Conservation (phyloP, 2,888 invertebrate genomes). For the Pristionchus exspectatus region DNA sequence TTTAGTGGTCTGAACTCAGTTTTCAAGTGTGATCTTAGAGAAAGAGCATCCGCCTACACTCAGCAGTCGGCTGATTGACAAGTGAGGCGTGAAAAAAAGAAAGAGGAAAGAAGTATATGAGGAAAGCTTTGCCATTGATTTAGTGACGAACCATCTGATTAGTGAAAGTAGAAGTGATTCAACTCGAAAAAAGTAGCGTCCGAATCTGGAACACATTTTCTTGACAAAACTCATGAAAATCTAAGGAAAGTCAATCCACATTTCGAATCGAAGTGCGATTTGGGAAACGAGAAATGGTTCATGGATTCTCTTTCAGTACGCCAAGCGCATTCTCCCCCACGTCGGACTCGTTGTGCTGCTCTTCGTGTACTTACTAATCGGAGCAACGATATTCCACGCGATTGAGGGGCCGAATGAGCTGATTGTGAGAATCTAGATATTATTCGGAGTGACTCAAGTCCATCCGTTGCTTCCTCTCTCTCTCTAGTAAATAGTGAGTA, state of each 20-base stretch:
- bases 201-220: not conserved
- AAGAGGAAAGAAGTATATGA: not conserved
- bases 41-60: not conserved
- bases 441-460: no score
- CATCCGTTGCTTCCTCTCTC: no score
- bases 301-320: slow-evolving; percentile 67
- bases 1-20: no score
- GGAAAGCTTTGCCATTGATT: not conserved
- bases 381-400: slow-evolving; percentile 77
- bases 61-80: slow-evolving; percentile 13
- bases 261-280: not conserved
- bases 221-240: not conserved
- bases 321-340: slow-evolving; percentile 77
- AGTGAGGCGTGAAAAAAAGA: slow-evolving; percentile 13
- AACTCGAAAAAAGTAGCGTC: not conserved
- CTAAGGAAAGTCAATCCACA: not conserved
- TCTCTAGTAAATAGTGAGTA: no score
- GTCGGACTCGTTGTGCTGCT: slow-evolving; percentile 78
- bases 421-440: slow-evolving; percentile 63
- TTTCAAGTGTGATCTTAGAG: no score
- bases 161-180: no score
- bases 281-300: not conserved
- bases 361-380: slow-evolving; percentile 74
- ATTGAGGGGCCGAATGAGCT: slow-evolving; percentile 76
- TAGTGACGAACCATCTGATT: not conserved